Evolutionary conservation across 2,888 invertebrate species (phyloP).

Genomic region (Coelinius sp.): DNA sequence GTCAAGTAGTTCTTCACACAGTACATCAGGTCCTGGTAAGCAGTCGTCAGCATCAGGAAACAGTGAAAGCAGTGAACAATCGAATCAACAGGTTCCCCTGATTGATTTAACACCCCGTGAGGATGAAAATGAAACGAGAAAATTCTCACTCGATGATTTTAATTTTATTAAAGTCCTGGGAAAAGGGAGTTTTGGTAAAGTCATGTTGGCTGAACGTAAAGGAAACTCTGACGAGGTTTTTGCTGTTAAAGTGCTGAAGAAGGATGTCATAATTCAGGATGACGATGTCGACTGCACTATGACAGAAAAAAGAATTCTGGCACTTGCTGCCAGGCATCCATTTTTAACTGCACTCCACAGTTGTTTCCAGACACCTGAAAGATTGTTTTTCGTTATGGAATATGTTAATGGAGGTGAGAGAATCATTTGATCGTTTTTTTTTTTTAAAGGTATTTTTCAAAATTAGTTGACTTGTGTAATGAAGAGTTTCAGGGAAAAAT

Average conservation of each 20-base stretch:
- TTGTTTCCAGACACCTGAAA: slow-evolving; percentile 96
- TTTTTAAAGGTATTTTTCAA: not conserved
- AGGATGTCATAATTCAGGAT: slow-evolving; percentile 98
- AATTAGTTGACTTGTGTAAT: no score
- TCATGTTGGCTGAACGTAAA: slow-evolving; percentile 96
- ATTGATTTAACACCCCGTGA: slow-evolving; percentile 40
- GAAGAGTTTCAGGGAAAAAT: no score
- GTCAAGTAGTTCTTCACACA: slow-evolving; percentile 31
- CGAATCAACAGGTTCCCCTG: slow-evolving; percentile 21
- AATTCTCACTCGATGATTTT: slow-evolving; percentile 82
- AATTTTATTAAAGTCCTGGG: slow-evolving; percentile 98
- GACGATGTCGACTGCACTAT: slow-evolving; percentile 99
- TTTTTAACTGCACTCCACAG: slow-evolving; percentile 97
- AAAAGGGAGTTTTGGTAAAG: slow-evolving; percentile 99
- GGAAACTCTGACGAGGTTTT: slow-evolving; percentile 90
- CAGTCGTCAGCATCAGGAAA: slow-evolving; percentile 44
- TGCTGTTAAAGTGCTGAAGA: slow-evolving; percentile 92
- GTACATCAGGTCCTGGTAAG: slow-evolving; percentile 56
- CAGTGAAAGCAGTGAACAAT: slow-evolving; percentile 39
- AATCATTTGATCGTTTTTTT: no score
- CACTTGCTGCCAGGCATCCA: slow-evolving; percentile 97
- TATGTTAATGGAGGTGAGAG: slow-evolving; percentile 91
- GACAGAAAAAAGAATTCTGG: slow-evolving; percentile 97
- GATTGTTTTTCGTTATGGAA: slow-evolving; percentile 99
- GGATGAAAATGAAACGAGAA: slow-evolving; percentile 65